Conservation (phyloP, 2,113 vertebrate genomes). For the Lepidothrix coronata region DNA sequence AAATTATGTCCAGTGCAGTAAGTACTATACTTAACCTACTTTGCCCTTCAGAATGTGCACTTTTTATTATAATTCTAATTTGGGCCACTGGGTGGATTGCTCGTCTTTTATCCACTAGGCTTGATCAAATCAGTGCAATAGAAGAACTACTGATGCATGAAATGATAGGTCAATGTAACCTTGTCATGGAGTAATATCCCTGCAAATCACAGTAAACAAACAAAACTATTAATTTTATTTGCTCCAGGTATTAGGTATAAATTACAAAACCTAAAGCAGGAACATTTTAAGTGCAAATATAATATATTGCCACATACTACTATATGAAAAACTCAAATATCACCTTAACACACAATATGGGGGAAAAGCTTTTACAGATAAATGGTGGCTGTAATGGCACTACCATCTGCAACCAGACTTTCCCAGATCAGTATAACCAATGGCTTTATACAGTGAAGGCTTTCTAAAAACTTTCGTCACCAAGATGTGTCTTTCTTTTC, state of each 20-base stretch:
- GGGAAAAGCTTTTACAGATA: not conserved
- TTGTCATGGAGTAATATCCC: not conserved
- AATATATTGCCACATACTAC: not conserved
- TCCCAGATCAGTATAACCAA: not conserved
- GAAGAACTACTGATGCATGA: conserved; percentile 57
- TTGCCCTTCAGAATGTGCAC: conserved; percentile 19
- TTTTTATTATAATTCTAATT: conserved; percentile 55
- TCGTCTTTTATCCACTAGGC: conserved; percentile 14
- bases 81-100: conserved; percentile 10
- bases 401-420: not conserved
- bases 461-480: conserved; percentile 1
- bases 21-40: not conserved
- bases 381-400: not conserved
- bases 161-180: conserved; percentile 50
- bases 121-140: conserved; percentile 36
- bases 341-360: not conserved
- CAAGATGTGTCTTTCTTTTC: not conserved
- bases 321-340: not conserved
- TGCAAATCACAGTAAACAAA: conserved; percentile 51
- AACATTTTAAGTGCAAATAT: not conserved
- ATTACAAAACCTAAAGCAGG: not conserved
- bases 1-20: not conserved
- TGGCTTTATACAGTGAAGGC: not conserved
- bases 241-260: not conserved
- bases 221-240: not conserved